Evolutionary conservation across 2,888 invertebrate species (phyloP).

Genomic region (Lithophane ornitopus): DNA sequence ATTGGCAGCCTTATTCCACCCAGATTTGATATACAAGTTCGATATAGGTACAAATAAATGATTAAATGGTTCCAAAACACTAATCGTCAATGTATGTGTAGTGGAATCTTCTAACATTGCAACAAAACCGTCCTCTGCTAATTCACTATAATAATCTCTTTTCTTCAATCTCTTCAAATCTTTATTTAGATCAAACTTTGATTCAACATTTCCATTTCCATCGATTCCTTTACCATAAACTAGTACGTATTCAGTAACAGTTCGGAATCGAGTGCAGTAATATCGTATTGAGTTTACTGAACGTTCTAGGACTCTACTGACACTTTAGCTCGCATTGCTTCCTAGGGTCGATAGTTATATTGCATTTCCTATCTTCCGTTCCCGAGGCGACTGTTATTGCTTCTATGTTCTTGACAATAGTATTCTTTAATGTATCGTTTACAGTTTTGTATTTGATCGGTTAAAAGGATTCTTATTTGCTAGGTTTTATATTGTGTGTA

Average conservation of each 20-base stretch:
- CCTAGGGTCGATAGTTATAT: conserved; percentile 42
- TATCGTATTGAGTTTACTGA: conserved; percentile 30
- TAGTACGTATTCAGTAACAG: background rate
- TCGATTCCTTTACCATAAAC: conserved; percentile 11
- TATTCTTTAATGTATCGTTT: conserved; percentile 35
- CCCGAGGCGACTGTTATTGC: conserved; percentile 47
- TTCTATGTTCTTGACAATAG: conserved; percentile 23
- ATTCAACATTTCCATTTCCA: background rate
- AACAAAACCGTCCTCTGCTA: background rate
- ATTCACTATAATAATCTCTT: background rate
- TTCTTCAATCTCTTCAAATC: background rate
- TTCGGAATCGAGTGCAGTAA: conserved; percentile 29
- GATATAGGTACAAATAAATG: background rate
- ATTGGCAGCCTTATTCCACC: too few relatives aligned
- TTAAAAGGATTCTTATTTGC: conserved; percentile 7
- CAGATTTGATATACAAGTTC: background rate
- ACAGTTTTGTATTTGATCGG: conserved; percentile 13
- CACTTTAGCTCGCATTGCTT: conserved; percentile 30
- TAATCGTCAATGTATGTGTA: background rate
- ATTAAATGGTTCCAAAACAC: background rate
- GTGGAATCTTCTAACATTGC: background rate
- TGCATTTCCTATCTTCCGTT: conserved; percentile 42
- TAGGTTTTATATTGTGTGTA: background rate
- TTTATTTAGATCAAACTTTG: background rate
- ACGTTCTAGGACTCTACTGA: conserved; percentile 17